Evolutionary conservation across 2,888 invertebrate species (phyloP), one percentile per base, ranked within the genome.

Genomic region (Cephus sareptanus): DNA sequence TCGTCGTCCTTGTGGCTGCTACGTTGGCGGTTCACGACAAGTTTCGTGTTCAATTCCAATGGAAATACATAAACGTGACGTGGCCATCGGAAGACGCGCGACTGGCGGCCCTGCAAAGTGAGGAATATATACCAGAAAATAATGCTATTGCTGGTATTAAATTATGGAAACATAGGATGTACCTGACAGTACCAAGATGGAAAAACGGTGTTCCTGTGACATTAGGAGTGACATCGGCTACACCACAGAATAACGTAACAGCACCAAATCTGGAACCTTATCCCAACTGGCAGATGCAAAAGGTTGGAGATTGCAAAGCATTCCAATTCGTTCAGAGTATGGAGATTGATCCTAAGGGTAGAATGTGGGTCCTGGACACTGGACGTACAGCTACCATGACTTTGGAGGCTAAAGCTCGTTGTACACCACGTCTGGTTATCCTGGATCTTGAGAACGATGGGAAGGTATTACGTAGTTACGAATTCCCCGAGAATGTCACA

Each of bases 301-400:
- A 91, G 31, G 81, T 94, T 74, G 95, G 94, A 0, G 94, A 96
- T 87, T 96, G 96, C 90, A 90, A 92, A 30, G 94, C 95, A 1
- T 92, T 96, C 80, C 96, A 96, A 89, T 95, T 95, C 87, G 95
- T 96, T 34, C 96, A 96, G 89, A 95, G 95, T 84, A 92, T 96
- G 83, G 96, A 96, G 88, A 94, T 96, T 74, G 96, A 96, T 89
- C 93, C 93, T 3, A 93, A 93, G 80, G 95, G 96, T 4, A 91
- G 94, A 15, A 94, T 96, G 93, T 91, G 91, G 91, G 84, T 91
- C 0, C 77, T 91, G 69, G 91, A 91, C 34, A 94, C 94, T 75
- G 96, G 96, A 0, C 92, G 95, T 79, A 93, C 94, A 1, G 93
- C 93, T 13, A 95, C 95, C 1, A 92, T 95, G 81, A 93, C 93